Conservation (phyloP, 2,797 vertebrate genomes). For the Cynopterus sphinx region DNA sequence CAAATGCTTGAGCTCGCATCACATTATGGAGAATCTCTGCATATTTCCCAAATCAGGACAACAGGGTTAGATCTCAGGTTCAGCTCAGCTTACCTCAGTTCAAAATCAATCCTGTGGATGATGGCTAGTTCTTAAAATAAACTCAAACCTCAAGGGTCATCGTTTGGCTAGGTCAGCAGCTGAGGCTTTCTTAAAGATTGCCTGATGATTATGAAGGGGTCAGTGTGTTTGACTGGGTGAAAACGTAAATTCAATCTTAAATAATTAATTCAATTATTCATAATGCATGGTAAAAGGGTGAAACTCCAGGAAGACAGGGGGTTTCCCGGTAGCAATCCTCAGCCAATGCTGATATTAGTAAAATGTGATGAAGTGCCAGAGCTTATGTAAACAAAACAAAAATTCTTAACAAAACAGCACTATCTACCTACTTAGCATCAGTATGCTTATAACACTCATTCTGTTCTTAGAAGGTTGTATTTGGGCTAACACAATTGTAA, state of each 20-base stretch:
- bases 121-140: background rate
- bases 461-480: background rate
- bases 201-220: slow-evolving; percentile 50
- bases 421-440: slow-evolving; percentile 63
- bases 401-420: slow-evolving; percentile 49
- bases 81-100: background rate
- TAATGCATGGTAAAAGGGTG: slow-evolving; percentile 79
- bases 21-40: background rate
- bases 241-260: slow-evolving; percentile 71
- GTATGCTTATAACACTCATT: slow-evolving; percentile 18
- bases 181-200: slow-evolving; percentile 58
- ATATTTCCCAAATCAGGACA: background rate
- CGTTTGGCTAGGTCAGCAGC: slow-evolving; percentile 61
- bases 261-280: slow-evolving; percentile 82
- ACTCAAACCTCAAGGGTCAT: slow-evolving; percentile 40
- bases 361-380: slow-evolving; percentile 71
- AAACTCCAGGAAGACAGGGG: slow-evolving; percentile 77
- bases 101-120: background rate
- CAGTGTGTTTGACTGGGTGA: slow-evolving; percentile 57
- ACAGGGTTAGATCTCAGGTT: background rate
- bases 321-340: slow-evolving; percentile 76
- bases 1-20: background rate
- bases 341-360: slow-evolving; percentile 19
- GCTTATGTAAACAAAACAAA: slow-evolving; percentile 65
- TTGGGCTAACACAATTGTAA: background rate